Base-by-base conservation (phyloP, 1,140 invertebrate species). In the Acyrthosiphon pisum region DNA sequence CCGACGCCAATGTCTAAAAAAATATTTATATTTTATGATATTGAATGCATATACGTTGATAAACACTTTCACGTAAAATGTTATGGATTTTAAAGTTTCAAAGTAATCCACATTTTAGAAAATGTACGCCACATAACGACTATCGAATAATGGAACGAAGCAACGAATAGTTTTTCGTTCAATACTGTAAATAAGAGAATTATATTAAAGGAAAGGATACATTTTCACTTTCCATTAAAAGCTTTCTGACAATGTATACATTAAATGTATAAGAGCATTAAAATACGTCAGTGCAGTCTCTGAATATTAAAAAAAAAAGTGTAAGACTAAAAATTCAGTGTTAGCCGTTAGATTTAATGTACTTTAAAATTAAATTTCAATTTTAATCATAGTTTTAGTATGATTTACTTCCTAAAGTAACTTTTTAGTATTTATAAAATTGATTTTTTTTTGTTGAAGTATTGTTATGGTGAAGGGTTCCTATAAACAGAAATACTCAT, bases 221-320 rank as follows among this genome's bases (percentile, higher is more conserved):
- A 18, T 87, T 48, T 46, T 87, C 44, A 50, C 44, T n/a, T 48
- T 87, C 30, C 30, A 48, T 87, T 87, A 87, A 87, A 87, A 87
- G 86, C 86, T 87, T 87, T 87, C 30, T 22, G 44, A 8, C 86
- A 48, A 50, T 48, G 46, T 87, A 48, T 48, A 48, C 86, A 87
- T 87, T 87, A 48, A 87, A 76, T 76, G 46, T 30, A 46, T 48
- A 87, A 87, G 46, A 48, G 46, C 46, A 87, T 87, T 87, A 87
- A 87, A 87, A 87, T 87, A n/a, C n/a, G 26, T 87, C 44, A 20
- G 23, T 11, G 20, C 44, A 87, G 6, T 87, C 84, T 18, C 30
- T 87, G 84, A 87, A 87, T 87, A 87, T 87, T 46, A 87, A 87
- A 87, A 87, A 86, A 44, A 87, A n/a, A 18, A 6, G 4, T 23